Base-by-base conservation (phyloP, 2,888 invertebrate genomes). In the Fissipunctia ypsillon region DNA sequence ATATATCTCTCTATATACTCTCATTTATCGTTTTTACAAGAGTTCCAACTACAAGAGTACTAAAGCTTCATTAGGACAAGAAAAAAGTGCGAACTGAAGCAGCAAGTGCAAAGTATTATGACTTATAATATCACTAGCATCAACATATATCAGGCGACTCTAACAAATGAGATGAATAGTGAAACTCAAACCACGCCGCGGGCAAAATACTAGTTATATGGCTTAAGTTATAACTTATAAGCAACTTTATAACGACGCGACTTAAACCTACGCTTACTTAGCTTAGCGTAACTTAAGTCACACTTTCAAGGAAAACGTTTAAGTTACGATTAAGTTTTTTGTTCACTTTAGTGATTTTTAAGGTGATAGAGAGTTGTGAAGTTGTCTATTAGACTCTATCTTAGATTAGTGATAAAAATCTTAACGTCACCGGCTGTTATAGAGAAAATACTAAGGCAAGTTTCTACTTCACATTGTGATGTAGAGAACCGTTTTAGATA, bases 161-260 rank as follows among this genome's bases (percentile, higher is more conserved):
- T 74, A 81, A 83, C 69, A 81, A 81, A 84, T 78, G 59, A 81
- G 77, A 77, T 78, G 78, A 82, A 76, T 80, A 65, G 82, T 85
- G 78, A 81, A 84, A 85, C 69, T 71, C 75, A 76, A 60, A 76
- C 84, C 69, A 64, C 41, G 85, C 85, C 80, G 83, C 85, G 68
- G 85, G 85, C 85, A 19, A 56, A 71, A 69, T 78, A 83, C 82
- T 85, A 83, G 80, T 78, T 84, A 70, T 52, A 65, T 64, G 71
- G 75, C 78, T 82, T 61, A 67, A 84, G 77, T 72, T 84, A 74
- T 64, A 78, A 77, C 64, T 81, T 78, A 68, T 71, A 78, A 63
- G 78, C 69, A 81, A 84, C 83, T 83, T 81, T 81, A 81, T 76
- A 84, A 74, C 69, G 75, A 80, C 60, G 57, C 63, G 66, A 64